phyloP scores from a whole-genome alignment of 2,888 invertebrate genomes.

The Drosophila lacicola region DNA sequence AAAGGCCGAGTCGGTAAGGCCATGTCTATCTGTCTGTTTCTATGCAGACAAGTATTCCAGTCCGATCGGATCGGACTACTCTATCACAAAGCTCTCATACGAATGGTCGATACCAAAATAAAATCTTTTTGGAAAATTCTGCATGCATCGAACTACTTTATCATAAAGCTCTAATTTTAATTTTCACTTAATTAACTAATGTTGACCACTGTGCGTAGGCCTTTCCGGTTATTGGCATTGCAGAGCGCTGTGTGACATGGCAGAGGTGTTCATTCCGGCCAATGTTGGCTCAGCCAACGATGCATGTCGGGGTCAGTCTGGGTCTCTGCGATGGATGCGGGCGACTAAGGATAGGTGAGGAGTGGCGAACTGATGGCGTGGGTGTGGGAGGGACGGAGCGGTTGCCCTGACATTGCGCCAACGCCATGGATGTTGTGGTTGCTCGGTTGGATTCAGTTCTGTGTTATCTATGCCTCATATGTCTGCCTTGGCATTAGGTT shows the following conservation, averaged over 20 bases:
- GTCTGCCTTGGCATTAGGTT: constrained; percentile 63
- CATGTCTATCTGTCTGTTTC: too few species aligned
- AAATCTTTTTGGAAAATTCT: too few species aligned
- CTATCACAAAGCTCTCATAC: too few species aligned
- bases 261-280: constrained; percentile 50
- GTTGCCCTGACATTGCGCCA: constrained; percentile 14
- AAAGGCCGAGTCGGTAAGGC: too few species aligned
- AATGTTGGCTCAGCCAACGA: constrained; percentile 71
- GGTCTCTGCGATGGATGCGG: constrained; percentile 43
- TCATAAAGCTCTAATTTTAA: not conserved
- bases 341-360: constrained; percentile 1
- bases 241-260: constrained; percentile 31
- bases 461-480: constrained; percentile 55
- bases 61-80: too few species aligned
- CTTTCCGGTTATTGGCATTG: constrained; percentile 27
- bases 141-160: too few species aligned
- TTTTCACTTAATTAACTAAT: not conserved
- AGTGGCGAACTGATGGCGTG: not conserved
- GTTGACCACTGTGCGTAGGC: constrained; percentile 26
- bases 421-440: constrained; percentile 35
- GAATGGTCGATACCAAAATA: too few species aligned
- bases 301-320: constrained; percentile 62
- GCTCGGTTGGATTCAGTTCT: constrained; percentile 24
- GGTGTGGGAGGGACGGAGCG: not conserved
- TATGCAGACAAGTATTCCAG: too few species aligned